phyloP scores from a whole-genome alignment of 53 echinoderm and acorn worm genomes.

The Astropecten irregularis region DNA sequence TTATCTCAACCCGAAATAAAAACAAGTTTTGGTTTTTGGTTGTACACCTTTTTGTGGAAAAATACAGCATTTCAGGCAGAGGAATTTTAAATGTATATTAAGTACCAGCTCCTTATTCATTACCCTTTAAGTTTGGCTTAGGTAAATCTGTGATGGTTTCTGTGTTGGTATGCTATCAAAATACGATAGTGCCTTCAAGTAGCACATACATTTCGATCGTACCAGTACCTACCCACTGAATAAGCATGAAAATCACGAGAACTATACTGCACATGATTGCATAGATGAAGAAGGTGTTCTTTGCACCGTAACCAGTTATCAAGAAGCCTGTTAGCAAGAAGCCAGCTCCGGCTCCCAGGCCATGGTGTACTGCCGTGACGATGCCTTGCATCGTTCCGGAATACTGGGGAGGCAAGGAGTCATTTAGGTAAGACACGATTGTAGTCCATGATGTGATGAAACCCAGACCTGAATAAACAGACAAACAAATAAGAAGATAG shows the following conservation, averaged over 20 bases:
- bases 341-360: conserved; percentile 74
- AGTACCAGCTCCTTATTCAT: too few relatives aligned
- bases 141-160: too few relatives aligned
- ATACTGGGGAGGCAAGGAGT: conserved; percentile 59
- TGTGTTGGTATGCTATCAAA: too few relatives aligned
- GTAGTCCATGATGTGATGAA: conserved; percentile 76
- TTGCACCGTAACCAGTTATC: conserved; percentile 66
- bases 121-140: too few relatives aligned
- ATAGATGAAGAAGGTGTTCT: conserved; percentile 63
- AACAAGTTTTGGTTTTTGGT: too few relatives aligned
- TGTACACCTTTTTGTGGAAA: too few relatives aligned
- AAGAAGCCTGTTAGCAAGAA: conserved; percentile 68
- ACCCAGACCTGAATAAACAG: conserved; percentile 64
- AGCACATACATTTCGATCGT: too few relatives aligned
- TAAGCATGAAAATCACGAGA: conserved; percentile 54
- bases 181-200: too few relatives aligned
- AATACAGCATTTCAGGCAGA: too few relatives aligned
- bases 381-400: conserved; percentile 76
- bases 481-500: too few relatives aligned
- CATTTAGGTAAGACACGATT: conserved; percentile 67
- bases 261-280: conserved; percentile 48
- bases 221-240: conserved; percentile 67
- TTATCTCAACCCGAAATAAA: too few relatives aligned
- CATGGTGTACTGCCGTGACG: conserved; percentile 70
- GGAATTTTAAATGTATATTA: too few relatives aligned